phyloP scores from a whole-genome alignment of 2,888 invertebrate species.

The Phengaris arion region DNA sequence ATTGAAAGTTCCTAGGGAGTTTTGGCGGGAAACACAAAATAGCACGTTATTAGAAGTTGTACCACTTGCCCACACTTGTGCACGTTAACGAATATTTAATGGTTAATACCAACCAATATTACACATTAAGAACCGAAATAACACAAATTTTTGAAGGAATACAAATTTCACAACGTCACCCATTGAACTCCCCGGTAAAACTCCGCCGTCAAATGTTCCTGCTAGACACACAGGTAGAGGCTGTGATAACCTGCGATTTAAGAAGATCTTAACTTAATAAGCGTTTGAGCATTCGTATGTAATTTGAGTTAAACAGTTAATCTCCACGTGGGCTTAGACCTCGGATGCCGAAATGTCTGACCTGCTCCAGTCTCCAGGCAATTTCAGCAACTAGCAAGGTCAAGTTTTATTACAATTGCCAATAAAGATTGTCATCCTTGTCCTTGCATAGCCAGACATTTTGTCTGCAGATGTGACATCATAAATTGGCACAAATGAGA shows the following conservation, averaged over 20 bases:
- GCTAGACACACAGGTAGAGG: too few relatives aligned
- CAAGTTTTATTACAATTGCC: slow-evolving; percentile 52
- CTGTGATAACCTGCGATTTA: neutral
- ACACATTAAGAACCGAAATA: too few relatives aligned
- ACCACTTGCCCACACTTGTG: too few relatives aligned
- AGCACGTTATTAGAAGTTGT: too few relatives aligned
- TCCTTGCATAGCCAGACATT: slow-evolving; percentile 17
- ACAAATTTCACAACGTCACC: too few relatives aligned
- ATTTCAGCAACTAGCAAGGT: slow-evolving; percentile 63
- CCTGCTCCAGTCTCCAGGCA: slow-evolving; percentile 55
- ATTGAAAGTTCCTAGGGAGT: too few relatives aligned
- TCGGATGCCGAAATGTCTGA: slow-evolving; percentile 55
- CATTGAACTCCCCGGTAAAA: too few relatives aligned
- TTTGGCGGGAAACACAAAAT: too few relatives aligned
- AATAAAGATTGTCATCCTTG: slow-evolving; percentile 31
- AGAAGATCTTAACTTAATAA: neutral
- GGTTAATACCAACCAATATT: too few relatives aligned
- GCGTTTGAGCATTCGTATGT: neutral
- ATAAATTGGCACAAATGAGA: neutral
- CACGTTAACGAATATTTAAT: too few relatives aligned
- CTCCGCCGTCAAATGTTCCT: too few relatives aligned
- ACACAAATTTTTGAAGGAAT: too few relatives aligned
- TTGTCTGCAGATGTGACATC: neutral
- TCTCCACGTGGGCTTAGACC: slow-evolving; percentile 46
- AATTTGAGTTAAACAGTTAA: neutral